These are phyloP conservation scores for Scaptomyza hsui DNA, from an alignment of 1,140 invertebrate species.

Conservation along the genomic window DNA sequence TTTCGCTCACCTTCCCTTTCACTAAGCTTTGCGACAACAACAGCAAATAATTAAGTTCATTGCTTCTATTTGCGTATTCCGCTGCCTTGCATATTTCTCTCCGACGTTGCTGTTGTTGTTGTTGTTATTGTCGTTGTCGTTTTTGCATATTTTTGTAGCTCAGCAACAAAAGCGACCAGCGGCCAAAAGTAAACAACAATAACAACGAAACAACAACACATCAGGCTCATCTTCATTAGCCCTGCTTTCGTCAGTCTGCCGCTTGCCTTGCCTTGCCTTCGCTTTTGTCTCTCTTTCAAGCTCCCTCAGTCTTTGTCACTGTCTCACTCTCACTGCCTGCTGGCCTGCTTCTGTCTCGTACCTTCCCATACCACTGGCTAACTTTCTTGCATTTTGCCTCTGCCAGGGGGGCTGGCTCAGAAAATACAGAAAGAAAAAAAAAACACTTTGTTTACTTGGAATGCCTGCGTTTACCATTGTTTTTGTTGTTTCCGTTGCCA, in stretches of 20 bases:
- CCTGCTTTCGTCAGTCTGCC: constrained; percentile 62
- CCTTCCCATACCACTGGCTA: constrained; percentile 32
- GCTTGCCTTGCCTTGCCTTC: constrained; percentile 3
- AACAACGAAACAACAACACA: constrained; percentile 57
- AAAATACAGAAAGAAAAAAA: constrained; percentile 57
- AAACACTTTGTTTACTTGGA: constrained; percentile 77
- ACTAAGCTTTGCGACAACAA: constrained; percentile 40
- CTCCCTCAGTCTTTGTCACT: constrained; percentile 5
- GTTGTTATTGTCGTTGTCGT: constrained; percentile 22
- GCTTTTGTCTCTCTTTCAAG: not conserved
- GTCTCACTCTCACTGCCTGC: constrained; percentile 21
- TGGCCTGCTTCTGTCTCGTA: constrained; percentile 4
- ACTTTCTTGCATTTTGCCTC: constrained; percentile 81
- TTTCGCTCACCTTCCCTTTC: constrained; percentile 40
- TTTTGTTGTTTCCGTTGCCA: constrained; percentile 52
- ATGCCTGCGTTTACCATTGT: constrained; percentile 66
- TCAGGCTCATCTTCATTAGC: constrained; percentile 81
- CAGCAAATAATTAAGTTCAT: constrained; percentile 83
- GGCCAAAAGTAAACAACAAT: constrained; percentile 60
- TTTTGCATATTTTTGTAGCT: constrained; percentile 77
- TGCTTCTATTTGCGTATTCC: constrained; percentile 76
- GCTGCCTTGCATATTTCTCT: constrained; percentile 56
- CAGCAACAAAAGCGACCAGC: constrained; percentile 71
- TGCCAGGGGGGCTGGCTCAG: constrained; percentile 37
- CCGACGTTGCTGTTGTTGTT: constrained; percentile 34